Percentiles rank a stretch among this genome's conserved stretches.
Conservation (phyloP, 2,888 invertebrate genomes). For the Drosophila hamatofila region DNA sequence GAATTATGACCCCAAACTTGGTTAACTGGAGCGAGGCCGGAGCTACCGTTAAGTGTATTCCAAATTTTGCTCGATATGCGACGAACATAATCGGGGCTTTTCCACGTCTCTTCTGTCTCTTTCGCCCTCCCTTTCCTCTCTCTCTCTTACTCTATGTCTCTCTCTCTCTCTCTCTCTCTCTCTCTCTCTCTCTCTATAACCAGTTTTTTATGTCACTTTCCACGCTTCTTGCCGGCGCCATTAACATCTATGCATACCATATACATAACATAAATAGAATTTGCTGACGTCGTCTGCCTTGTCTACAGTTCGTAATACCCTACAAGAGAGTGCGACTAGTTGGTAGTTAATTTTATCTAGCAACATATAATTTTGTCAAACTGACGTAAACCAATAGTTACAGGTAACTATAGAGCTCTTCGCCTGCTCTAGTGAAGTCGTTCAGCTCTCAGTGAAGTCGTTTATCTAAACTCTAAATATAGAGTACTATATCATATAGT, state of each 20-base stretch:
- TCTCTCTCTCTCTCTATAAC: background rate
- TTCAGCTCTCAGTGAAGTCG: background rate
- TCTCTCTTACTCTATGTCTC: too few species aligned
- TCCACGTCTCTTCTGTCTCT: background rate
- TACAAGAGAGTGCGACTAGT: background rate
- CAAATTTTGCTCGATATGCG: conserved; percentile 13
- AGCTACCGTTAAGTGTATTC: conserved; percentile 12
- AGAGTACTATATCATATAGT: background rate
- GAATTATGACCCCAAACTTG: conserved; percentile 69
- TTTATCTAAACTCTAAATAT: background rate
- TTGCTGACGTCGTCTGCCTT: conserved; percentile 2
- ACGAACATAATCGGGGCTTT: conserved; percentile 4
- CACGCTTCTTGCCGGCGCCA: conserved; percentile 60
- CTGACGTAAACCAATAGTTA: background rate
- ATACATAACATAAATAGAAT: conserved; percentile 1
- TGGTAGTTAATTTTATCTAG: background rate
- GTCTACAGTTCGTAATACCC: background rate
- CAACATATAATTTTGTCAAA: background rate
- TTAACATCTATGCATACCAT: conserved; percentile 34
- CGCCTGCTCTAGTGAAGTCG: background rate
- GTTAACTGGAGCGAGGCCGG: conserved; percentile 66
- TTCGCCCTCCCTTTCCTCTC: background rate
- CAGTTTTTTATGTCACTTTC: conserved; percentile 32
- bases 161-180: background rate
- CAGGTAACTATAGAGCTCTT: background rate